Percentiles rank a stretch among this genome's conserved stretches.
Evolutionary conservation across 2,113 vertebrate genomes (phyloP).

Genomic region (Myotis yumanensis): DNA sequence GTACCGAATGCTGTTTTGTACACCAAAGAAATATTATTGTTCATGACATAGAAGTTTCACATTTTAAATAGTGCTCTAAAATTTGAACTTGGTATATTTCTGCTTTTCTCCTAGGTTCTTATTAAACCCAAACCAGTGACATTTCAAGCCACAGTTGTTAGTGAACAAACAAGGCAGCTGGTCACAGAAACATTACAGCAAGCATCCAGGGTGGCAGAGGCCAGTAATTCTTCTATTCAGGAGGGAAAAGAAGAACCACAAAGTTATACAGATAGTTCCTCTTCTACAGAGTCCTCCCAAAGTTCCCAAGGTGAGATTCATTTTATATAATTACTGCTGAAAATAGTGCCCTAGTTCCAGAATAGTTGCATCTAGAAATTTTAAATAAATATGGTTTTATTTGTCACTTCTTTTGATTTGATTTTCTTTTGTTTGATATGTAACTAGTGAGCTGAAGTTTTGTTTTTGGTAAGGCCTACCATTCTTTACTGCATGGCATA

Average conservation of each 20-base stretch:
- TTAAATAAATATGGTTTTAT: constrained; percentile 13
- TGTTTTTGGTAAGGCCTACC: constrained; percentile 48
- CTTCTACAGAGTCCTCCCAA: constrained; percentile 88
- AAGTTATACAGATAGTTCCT: constrained; percentile 85
- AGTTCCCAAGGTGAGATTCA: constrained; percentile 86
- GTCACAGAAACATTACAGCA: constrained; percentile 98
- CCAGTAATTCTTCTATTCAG: constrained; percentile 82
- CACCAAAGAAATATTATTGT: not conserved
- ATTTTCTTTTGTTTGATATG: constrained; percentile 41
- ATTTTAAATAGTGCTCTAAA: constrained; percentile 61
- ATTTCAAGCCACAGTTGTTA: constrained; percentile 96
- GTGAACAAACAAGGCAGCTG: constrained; percentile 95
- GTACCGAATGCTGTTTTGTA: not conserved
- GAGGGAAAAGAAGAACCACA: constrained; percentile 91
- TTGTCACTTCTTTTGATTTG: constrained; percentile 54
- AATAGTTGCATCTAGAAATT: constrained; percentile 36
- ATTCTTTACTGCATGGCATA: constrained; percentile 25
- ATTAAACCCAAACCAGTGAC: constrained; percentile 98
- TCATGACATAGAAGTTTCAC: not conserved
- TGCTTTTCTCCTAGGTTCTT: constrained; percentile 88
- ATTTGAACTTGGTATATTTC: constrained; percentile 22
- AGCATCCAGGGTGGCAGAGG: constrained; percentile 89
- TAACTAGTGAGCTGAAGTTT: constrained; percentile 41
- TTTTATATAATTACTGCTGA: constrained; percentile 10
- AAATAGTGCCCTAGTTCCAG: not conserved